Evolutionary conservation across 92 coral and sea anemone genomes (phyloP).

Genomic region (Epizoanthus illoricatus): DNA sequence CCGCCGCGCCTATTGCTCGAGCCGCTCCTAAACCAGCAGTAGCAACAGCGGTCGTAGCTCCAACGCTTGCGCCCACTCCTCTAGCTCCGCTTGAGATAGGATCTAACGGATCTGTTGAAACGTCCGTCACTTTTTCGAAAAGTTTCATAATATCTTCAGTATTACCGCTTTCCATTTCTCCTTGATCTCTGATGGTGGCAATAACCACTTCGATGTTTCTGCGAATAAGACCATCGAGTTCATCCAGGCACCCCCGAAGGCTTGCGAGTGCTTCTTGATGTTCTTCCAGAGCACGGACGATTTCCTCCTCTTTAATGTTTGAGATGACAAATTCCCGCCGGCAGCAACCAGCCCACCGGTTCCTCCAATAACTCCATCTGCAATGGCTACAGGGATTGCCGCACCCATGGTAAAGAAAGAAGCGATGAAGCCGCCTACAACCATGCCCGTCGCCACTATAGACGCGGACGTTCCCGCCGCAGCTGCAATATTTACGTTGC

Average conservation of each 20-base stretch:
- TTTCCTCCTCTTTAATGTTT: conserved; percentile 42
- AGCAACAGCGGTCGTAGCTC: conserved; percentile 47
- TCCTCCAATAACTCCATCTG: conserved; percentile 53
- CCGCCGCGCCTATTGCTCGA: conserved; percentile 49
- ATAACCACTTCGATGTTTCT: conserved; percentile 49
- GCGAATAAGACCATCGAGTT: conserved; percentile 39
- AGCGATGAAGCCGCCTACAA: conserved; percentile 59
- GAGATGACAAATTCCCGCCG: conserved; percentile 54
- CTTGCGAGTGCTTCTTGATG: conserved; percentile 49
- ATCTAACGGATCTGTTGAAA: conserved; percentile 47
- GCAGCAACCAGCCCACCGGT: conserved; percentile 61
- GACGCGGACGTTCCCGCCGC: conserved; percentile 60
- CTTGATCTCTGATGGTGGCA: conserved; percentile 18
- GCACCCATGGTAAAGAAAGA: conserved; percentile 66
- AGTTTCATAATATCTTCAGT: conserved; percentile 38
- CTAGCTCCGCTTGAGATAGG: conserved; percentile 50
- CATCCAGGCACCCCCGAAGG: conserved; percentile 43
- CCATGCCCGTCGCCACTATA: conserved; percentile 62
- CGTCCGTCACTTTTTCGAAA: conserved; percentile 45
- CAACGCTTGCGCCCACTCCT: conserved; percentile 55
- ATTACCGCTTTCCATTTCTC: conserved; percentile 2
- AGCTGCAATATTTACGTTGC: conserved; percentile 56
- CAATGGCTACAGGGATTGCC: conserved; percentile 53
- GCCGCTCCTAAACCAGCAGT: conserved; percentile 54
- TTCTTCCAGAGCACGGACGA: conserved; percentile 44